Evolutionary conservation across 2,888 invertebrate genomes (phyloP), one percentile per base, ranked within the genome.

Genomic region (Meteorus colon): DNA sequence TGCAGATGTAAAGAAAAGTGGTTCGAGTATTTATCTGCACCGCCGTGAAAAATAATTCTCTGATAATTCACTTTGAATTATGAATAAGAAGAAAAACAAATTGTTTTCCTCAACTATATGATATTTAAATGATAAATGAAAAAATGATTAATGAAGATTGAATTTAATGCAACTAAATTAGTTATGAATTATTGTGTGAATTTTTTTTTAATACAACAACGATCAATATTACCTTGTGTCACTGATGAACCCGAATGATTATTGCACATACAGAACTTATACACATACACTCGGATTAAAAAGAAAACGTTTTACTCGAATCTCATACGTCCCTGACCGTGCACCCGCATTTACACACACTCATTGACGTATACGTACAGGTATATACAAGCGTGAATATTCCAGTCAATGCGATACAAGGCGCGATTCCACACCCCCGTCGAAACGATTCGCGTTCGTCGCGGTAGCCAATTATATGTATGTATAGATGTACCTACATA

Each of bases 271-370:
- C 41, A 45, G 27, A 34, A 48, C 67, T 12, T 2, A 69, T 1
- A 24, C 24, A 67, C 24, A 19, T 41, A 29, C 51, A 69, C 27
- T n/a, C n/a, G 6, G 8, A 5, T 14, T n/a, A 1, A 5, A 24
- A 27, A 24, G 59, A 29, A 19, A 60, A 24, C 27, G 24, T 29
- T 29, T 31, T 63, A 24, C 48, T 68, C 51, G 29, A 45, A 48
- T 27, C 45, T 67, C 41, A 48, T 62, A 62, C 67, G 67, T 67
- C 67, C 67, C 45, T 67, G 67, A 67, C 48, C 45, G 45, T 67
- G 48, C 48, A 67, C 67, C 24, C 24, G 67, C 67, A 41, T 27
- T 24, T 45, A 69, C 69, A 31, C 48, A 48, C 48, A 48, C 67
- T 62, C 27, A 60, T 62, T 62, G 14, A 62, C 16, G 29, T 29